phyloP scores from a whole-genome alignment of 2,888 invertebrate genomes.

The Hyposoter dolosus region DNA sequence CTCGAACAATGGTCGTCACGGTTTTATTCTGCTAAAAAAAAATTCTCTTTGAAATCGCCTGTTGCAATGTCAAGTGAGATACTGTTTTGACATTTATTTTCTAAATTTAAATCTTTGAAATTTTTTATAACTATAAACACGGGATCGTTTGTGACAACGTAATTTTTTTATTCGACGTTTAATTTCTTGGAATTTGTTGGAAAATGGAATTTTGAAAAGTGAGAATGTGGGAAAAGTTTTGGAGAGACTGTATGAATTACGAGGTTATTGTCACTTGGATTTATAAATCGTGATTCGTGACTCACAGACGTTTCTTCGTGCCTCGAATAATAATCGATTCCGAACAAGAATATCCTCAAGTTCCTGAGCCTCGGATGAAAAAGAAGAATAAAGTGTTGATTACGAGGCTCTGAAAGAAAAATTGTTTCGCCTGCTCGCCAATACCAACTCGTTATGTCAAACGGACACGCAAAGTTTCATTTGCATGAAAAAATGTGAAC shows the following conservation, averaged over 20 bases:
- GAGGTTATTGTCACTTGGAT: constrained; percentile 38
- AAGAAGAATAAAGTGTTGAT: neutral
- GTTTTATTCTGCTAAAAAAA: neutral
- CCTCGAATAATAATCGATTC: constrained; percentile 44
- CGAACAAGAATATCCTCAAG: neutral
- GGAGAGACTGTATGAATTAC: neutral
- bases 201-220: neutral
- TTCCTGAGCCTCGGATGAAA: neutral
- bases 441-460: neutral
- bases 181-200: too few species aligned
- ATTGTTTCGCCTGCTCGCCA: neutral
- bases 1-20: neutral
- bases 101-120: neutral
- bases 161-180: neutral
- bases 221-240: neutral
- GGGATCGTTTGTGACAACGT: neutral
- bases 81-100: neutral
- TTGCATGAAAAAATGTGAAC: neutral
- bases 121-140: neutral
- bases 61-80: neutral
- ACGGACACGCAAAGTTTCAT: neutral
- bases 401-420: constrained; percentile 2
- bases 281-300: constrained; percentile 41
- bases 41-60: neutral
- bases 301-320: constrained; percentile 33